phyloP scores from a whole-genome alignment of 2,797 vertebrate species.

The Pyrocephalus nanus region DNA sequence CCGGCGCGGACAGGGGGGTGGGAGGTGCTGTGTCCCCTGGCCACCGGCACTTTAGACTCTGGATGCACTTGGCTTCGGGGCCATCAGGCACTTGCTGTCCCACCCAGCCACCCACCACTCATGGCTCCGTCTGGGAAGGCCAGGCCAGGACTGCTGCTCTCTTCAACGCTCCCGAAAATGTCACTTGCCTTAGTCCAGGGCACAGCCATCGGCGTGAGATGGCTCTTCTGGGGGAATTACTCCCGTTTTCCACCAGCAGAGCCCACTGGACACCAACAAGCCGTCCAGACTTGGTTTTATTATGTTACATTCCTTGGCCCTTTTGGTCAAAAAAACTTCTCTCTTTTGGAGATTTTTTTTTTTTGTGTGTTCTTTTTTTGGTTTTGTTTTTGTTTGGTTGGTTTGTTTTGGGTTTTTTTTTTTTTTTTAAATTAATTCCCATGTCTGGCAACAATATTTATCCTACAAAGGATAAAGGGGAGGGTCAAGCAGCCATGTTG shows the following conservation, averaged over 20 bases:
- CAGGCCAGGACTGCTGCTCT: conserved; percentile 1
- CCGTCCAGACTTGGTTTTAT: not conserved
- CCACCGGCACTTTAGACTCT: not conserved
- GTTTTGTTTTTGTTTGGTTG: not conserved
- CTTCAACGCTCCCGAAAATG: not conserved
- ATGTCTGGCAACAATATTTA: not conserved
- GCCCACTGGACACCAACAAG: not conserved
- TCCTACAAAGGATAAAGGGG: not conserved
- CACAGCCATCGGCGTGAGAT: not conserved
- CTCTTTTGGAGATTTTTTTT: not conserved
- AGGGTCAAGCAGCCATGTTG: not conserved
- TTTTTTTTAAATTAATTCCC: not conserved
- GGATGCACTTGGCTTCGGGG: not conserved
- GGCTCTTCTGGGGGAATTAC: not conserved
- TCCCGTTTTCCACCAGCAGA: not conserved
- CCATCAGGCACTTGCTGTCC: rapidly evolving
- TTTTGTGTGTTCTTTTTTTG: not conserved
- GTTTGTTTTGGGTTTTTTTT: no score
- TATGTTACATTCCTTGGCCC: conserved; percentile 19
- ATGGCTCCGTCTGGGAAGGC: not conserved
- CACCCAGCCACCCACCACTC: not conserved
- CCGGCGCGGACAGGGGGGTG: not conserved
- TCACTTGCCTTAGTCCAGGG: conserved; percentile 34
- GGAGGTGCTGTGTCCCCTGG: not conserved
- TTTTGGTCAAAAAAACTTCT: not conserved